Conservation (phyloP, 2,888 invertebrate species). For the Charanyca ferruginea region DNA sequence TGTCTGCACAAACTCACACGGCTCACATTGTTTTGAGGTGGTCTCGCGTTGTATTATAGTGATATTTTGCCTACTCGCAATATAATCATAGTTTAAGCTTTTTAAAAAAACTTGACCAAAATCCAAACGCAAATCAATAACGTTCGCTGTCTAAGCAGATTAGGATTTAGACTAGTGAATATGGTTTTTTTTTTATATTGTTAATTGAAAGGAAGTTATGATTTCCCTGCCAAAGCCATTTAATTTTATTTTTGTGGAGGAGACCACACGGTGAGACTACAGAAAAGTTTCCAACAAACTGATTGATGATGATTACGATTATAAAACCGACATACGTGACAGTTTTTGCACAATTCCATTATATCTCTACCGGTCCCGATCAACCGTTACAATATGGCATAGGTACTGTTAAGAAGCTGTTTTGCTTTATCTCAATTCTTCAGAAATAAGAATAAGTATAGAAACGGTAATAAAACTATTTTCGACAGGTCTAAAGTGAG, state of each 20-base stretch:
- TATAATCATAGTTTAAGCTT: slow-evolving; percentile 47
- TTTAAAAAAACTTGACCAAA: slow-evolving; percentile 9
- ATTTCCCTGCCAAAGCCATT: background rate
- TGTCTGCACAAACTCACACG: slow-evolving; percentile 56
- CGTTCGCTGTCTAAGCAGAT: background rate
- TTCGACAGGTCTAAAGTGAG: slow-evolving; percentile 4
- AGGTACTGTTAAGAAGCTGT: slow-evolving; percentile 63
- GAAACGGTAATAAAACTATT: slow-evolving; percentile 1
- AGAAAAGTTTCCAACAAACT: slow-evolving; percentile 48
- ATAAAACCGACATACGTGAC: slow-evolving; percentile 56
- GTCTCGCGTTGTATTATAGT: slow-evolving; percentile 50
- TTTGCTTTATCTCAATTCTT: slow-evolving; percentile 47
- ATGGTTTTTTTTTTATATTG: slow-evolving; percentile 5
- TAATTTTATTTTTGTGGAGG: background rate
- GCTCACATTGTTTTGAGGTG: slow-evolving; percentile 66
- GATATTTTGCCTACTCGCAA: slow-evolving; percentile 48
- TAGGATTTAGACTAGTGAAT: background rate
- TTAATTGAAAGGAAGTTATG: background rate
- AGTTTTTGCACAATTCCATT: slow-evolving; percentile 73
- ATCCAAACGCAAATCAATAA: background rate
- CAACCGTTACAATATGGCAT: slow-evolving; percentile 68
- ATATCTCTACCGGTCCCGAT: slow-evolving; percentile 60
- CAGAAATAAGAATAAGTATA: too few relatives aligned
- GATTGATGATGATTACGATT: slow-evolving; percentile 70
- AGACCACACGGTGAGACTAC: slow-evolving; percentile 1